Evolutionary conservation across 2,888 invertebrate species (phyloP).

Genomic region (Heterodera filipjevi): DNA sequence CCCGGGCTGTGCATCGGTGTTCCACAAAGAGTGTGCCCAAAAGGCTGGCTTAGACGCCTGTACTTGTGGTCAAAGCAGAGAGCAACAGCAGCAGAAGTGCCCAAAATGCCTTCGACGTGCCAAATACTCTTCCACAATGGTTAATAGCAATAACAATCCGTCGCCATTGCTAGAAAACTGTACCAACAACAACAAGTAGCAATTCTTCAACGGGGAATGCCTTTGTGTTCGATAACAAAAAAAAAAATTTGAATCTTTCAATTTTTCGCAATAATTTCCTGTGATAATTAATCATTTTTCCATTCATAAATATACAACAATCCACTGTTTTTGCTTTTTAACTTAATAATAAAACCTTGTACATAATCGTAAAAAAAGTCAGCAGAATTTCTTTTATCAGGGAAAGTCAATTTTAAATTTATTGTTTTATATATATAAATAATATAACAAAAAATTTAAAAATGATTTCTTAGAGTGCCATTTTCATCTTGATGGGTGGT

Average conservation of each 20-base stretch:
- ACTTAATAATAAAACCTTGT: too few relatives aligned
- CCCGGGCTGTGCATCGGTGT: slow-evolving; percentile 58
- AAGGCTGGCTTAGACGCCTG: slow-evolving; percentile 34
- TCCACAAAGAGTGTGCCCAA: slow-evolving; percentile 53
- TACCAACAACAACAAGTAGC: neutral
- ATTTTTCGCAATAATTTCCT: too few relatives aligned
- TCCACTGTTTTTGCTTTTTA: too few relatives aligned
- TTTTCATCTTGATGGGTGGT: slow-evolving; percentile 86
- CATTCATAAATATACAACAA: too few relatives aligned
- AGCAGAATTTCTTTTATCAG: too few relatives aligned
- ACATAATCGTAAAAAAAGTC: too few relatives aligned
- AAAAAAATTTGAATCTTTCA: too few relatives aligned
- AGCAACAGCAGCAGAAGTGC: slow-evolving; percentile 37
- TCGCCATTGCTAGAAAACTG: neutral
- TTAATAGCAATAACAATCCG: neutral
- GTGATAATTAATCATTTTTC: too few relatives aligned
- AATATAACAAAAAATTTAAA: neutral
- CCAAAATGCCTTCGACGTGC: slow-evolving; percentile 55
- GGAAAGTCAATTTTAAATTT: too few relatives aligned
- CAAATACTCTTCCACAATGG: slow-evolving; percentile 29
- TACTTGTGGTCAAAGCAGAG: neutral
- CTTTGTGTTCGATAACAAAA: too few relatives aligned
- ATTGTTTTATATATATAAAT: too few relatives aligned
- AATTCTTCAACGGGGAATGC: too few relatives aligned
- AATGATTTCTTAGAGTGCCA: slow-evolving; percentile 74